Evolutionary conservation across 1,140 invertebrate genomes (phyloP).

Genomic region (Euglossa dilemma): DNA sequence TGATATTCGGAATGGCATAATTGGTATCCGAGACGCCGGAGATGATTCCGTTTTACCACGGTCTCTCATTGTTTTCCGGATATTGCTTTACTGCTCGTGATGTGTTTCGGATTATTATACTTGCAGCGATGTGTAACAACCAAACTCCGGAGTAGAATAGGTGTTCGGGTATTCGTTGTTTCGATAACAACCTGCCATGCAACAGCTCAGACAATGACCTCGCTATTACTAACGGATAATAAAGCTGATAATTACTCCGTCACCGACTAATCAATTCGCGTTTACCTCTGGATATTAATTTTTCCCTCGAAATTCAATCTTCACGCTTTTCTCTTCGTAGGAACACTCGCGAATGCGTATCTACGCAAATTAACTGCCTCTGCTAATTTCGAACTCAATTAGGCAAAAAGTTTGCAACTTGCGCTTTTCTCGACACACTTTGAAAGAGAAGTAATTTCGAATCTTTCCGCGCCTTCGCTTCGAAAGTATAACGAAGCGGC

Average conservation of each 20-base stretch:
- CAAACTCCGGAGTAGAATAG: neutral
- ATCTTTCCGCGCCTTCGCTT: too few relatives aligned
- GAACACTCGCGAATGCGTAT: too few relatives aligned
- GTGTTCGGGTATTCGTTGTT: neutral
- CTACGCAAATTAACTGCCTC: too few relatives aligned
- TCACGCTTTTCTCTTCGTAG: too few relatives aligned
- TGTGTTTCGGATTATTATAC: neutral
- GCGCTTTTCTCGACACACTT: too few relatives aligned
- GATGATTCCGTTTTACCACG: neutral
- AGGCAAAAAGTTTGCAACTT: too few relatives aligned
- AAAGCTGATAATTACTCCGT: neutral
- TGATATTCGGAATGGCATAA: neutral
- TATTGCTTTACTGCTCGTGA: neutral
- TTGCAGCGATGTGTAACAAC: conserved; percentile 1
- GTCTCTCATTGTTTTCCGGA: conserved; percentile 4
- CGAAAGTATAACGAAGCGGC: too few relatives aligned
- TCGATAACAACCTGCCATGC: conserved; percentile 18
- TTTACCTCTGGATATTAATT: neutral
- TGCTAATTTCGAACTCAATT: too few relatives aligned
- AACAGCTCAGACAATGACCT: neutral
- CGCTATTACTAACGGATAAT: conserved; percentile 14
- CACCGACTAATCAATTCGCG: conserved; percentile 3
- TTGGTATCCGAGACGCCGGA: neutral
- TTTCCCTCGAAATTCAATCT: too few relatives aligned
- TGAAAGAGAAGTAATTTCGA: too few relatives aligned